Evolutionary conservation across 2,113 vertebrate species (phyloP), one percentile per base, ranked within the genome.

Genomic region (Ariopsis seemanni): DNA sequence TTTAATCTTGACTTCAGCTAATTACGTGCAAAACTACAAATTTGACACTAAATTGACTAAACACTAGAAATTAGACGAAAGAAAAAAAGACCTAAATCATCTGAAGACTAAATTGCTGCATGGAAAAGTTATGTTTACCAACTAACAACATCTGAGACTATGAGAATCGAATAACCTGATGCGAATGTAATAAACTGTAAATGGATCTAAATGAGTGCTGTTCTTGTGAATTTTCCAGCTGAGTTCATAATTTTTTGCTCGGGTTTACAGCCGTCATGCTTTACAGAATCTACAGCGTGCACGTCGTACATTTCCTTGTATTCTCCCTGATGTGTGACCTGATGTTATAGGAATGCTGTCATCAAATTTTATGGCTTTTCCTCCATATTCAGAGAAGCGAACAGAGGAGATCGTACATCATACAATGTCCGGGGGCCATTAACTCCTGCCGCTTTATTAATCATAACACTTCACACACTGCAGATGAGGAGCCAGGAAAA

Each of bases 301-400:
- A 55, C 12, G 25, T n/a, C 25, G 52, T 78, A 55, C 55, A 78
- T 78, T 78, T 55, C 6, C 52, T 17, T 2, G 25, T 78, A 17
- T 78, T 78, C 75, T 78, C 50, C 25, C 50, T 27, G 52, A 78
- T n/a, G 25, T 78, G 52, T 78, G 75, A 78, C 75, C 75, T 78
- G 75, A 55, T 78, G 75, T 55, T 55, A 78, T 55, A 78, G 75
- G 75, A 78, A 78, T 27, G 75, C 52, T 78, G 75, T 78, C 75
- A 78, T 55, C 75, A 55, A 53, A 78, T 27, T 78, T 78, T 78
- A 78, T 78, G 75, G 75, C 50, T 78, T 78, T 78, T 53, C 75
- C 52, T 78, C 25, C 50, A 55, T 55, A 78, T 78, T 78, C 75
- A 78, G 52, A 27, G 52, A 78, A 52, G n/a, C 52, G 75, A 78